Evolutionary conservation across 2,797 vertebrate species (phyloP).

Genomic region (Rhabdophis nuchalis): DNA sequence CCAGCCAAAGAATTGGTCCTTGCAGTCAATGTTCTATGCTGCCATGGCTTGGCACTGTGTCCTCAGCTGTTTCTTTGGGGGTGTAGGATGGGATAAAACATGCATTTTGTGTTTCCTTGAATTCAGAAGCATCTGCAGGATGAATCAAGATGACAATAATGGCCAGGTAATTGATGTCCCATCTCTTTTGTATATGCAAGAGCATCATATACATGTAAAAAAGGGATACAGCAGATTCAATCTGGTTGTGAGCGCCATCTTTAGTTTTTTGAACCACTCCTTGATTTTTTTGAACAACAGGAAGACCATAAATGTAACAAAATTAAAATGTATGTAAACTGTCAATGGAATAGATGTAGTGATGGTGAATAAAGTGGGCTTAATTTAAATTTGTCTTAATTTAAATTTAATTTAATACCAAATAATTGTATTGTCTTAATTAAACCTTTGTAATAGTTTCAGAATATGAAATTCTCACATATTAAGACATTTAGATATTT

Average conservation of each 20-base stretch:
- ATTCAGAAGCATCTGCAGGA: background rate
- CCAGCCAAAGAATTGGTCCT: background rate
- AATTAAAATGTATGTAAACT: background rate
- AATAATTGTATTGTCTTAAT: background rate
- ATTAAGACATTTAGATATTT: background rate
- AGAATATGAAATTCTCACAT: background rate
- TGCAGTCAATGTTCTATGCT: background rate
- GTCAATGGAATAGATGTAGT: background rate
- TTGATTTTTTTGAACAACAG: background rate
- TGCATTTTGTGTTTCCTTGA: background rate
- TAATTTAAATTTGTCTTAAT: background rate
- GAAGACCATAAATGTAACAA: background rate
- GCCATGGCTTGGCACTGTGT: background rate
- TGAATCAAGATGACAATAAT: background rate
- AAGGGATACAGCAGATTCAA: background rate
- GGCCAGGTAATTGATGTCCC: background rate
- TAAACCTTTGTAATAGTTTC: background rate
- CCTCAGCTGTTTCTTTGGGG: background rate
- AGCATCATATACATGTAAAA: background rate
- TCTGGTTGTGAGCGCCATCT: background rate
- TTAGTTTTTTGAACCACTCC: background rate
- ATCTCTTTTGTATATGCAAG: background rate
- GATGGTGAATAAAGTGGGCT: background rate
- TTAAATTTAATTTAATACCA: background rate
- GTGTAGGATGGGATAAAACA: background rate